phyloP scores from a whole-genome alignment of 2,888 invertebrate species.

The Oegoconia quadripuncta region DNA sequence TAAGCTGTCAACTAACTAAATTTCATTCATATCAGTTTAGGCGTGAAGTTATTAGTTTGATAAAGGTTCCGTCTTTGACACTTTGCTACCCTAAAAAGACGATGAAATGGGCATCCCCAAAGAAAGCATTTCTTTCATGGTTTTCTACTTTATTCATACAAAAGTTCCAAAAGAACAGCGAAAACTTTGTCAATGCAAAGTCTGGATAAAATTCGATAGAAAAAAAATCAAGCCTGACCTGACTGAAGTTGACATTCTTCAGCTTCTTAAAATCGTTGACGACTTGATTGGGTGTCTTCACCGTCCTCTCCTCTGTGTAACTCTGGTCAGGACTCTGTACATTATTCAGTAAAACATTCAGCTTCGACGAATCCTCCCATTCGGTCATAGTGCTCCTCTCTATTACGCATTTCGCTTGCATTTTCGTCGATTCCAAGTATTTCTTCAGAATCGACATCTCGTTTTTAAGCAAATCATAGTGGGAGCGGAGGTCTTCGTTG shows the following conservation, averaged over 20 bases:
- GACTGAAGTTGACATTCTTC: conserved; percentile 61
- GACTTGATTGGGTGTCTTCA: conserved; percentile 40
- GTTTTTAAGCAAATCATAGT: conserved; percentile 46
- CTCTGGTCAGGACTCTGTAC: conserved; percentile 28
- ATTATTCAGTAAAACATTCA: conserved; percentile 42
- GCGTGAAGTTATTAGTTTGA: too few species aligned
- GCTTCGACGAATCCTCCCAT: conserved; percentile 20
- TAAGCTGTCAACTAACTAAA: too few species aligned
- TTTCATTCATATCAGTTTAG: too few species aligned
- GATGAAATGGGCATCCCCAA: too few species aligned
- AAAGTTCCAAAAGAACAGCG: too few species aligned
- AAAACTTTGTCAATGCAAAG: too few species aligned
- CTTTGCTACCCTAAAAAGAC: too few species aligned
- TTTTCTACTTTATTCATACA: too few species aligned
- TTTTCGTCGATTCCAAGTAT: conserved; percentile 38
- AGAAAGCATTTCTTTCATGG: too few species aligned
- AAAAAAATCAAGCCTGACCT: too few species aligned
- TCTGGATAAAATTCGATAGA: too few species aligned
- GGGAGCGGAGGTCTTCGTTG: conserved; percentile 29
- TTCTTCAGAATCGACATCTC: conserved; percentile 46
- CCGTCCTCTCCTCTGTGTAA: conserved; percentile 28
- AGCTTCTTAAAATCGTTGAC: conserved; percentile 62
- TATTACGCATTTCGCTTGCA: conserved; percentile 38
- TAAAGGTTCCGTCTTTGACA: too few species aligned
- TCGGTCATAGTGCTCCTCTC: conserved; percentile 50